A percentile compares a stretch with the other conserved stretches of the same genome.
phyloP scores from a whole-genome alignment of 30 jellyfish, hydroid and myxozoan genomes.

The Aurelia coerulea region DNA sequence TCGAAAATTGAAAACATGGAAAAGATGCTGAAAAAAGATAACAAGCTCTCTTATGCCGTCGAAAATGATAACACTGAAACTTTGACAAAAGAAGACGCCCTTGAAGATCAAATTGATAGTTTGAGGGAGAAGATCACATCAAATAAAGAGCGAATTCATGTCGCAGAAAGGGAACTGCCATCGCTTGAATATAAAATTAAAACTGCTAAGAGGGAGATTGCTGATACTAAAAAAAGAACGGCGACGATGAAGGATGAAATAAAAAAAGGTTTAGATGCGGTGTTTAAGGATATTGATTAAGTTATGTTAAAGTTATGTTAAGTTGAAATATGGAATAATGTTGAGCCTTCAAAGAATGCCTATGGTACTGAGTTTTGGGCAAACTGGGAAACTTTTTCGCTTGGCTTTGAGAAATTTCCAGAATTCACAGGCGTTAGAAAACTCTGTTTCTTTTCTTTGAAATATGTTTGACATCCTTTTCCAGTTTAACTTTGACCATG shows the following conservation, averaged over 20 bases:
- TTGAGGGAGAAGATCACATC: conserved; percentile 26
- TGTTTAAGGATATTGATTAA: no score
- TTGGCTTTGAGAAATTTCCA: no score
- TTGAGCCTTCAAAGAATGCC: no score
- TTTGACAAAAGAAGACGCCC: conserved; percentile 4
- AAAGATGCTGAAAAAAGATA: background rate
- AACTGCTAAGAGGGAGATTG: conserved; percentile 10
- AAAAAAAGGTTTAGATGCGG: background rate
- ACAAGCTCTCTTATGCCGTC: background rate
- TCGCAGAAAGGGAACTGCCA: conserved; percentile 46
- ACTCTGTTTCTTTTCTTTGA: no score
- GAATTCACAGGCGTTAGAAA: no score
- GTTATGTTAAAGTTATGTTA: no score
- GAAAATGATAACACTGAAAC: background rate
- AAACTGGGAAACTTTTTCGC: no score
- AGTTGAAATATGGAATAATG: no score
- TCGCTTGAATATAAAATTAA: conserved; percentile 39
- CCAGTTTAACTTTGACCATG: no score
- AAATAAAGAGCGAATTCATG: conserved; percentile 3
- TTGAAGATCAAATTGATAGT: conserved; percentile 34
- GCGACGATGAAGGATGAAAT: conserved; percentile 1
- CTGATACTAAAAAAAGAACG: background rate
- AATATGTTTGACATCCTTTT: no score
- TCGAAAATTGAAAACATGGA: conserved; percentile 8
- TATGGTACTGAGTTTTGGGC: no score